phyloP scores from a whole-genome alignment of 2,888 invertebrate species.

The Hipparchia semele region DNA sequence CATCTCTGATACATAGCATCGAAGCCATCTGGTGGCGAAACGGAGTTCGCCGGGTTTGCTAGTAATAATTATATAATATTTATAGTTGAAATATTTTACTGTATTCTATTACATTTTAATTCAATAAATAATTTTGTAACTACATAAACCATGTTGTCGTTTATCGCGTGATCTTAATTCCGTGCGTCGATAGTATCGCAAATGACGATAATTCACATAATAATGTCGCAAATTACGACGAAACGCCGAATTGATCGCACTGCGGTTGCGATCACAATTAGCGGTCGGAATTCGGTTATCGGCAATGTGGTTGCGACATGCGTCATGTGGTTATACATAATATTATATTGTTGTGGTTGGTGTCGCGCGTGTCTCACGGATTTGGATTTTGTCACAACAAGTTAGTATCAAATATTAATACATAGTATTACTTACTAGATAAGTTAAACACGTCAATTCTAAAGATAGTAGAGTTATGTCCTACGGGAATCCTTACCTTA shows the following conservation, averaged over 20 bases:
- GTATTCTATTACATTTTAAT: neutral
- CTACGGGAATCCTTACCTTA: too few species aligned
- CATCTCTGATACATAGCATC: too few species aligned
- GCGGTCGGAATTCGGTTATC: slow-evolving; percentile 56
- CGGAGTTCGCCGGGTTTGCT: too few species aligned
- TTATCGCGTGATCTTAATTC: slow-evolving; percentile 38
- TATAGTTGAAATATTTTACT: neutral
- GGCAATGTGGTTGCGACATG: slow-evolving; percentile 56
- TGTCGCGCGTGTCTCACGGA: slow-evolving; percentile 22
- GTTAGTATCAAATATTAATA: neutral
- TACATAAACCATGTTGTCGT: slow-evolving; percentile 14
- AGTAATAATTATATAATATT: too few species aligned
- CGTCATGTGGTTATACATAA: slow-evolving; percentile 19
- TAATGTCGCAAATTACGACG: slow-evolving; percentile 39
- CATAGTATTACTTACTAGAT: too few species aligned
- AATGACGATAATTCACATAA: slow-evolving; percentile 28
- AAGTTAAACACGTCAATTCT: neutral
- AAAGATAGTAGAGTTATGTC: neutral
- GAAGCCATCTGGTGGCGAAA: too few species aligned
- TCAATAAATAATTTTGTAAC: slow-evolving; percentile 16
- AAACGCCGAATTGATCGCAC: slow-evolving; percentile 33
- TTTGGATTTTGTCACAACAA: slow-evolving; percentile 8
- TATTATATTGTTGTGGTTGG: slow-evolving; percentile 44
- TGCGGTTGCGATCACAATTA: slow-evolving; percentile 61
- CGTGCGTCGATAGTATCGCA: slow-evolving; percentile 32